phyloP scores from a whole-genome alignment of 2,797 vertebrate species.

The Poeciliopsis paucimaculata region DNA sequence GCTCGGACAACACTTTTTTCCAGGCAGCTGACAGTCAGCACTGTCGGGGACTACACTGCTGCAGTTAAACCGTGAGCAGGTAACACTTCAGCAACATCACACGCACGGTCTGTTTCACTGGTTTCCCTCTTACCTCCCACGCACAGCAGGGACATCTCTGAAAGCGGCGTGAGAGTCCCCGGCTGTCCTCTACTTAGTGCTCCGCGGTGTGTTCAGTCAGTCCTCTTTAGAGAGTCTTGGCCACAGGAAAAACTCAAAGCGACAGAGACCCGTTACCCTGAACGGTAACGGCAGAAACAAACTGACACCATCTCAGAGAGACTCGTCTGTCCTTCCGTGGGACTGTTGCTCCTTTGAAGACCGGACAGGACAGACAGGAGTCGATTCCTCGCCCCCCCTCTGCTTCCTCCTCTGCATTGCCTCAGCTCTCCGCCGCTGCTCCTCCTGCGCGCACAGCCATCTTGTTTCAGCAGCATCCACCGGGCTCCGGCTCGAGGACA shows the following conservation, averaged over 20 bases:
- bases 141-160: constrained; percentile 91
- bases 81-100: constrained; percentile 17
- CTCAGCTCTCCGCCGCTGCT: constrained; percentile 69
- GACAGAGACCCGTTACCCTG: constrained; percentile 24
- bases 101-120: background rate
- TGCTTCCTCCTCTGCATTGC: constrained; percentile 71
- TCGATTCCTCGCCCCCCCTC: constrained; percentile 47
- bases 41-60: constrained; percentile 35
- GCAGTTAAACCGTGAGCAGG: constrained; percentile 26
- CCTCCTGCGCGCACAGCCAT: constrained; percentile 81
- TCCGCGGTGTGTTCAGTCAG: constrained; percentile 68
- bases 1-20: constrained; percentile 57
- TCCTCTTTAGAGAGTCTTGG: constrained; percentile 24
- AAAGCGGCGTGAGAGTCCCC: constrained; percentile 66
- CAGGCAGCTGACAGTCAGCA: constrained; percentile 44
- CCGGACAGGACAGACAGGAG: constrained; percentile 55
- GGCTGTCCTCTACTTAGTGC: constrained; percentile 71
- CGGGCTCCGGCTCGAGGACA: constrained; percentile 61
- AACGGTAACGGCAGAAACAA: constrained; percentile 34
- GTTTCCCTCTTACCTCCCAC: constrained; percentile 85
- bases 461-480: constrained; percentile 83
- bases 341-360: constrained; percentile 50
- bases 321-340: constrained; percentile 29
- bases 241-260: constrained; percentile 24
- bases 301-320: constrained; percentile 32